Conservation (phyloP, 2,797 vertebrate genomes). For the Potorous gilbertii region DNA sequence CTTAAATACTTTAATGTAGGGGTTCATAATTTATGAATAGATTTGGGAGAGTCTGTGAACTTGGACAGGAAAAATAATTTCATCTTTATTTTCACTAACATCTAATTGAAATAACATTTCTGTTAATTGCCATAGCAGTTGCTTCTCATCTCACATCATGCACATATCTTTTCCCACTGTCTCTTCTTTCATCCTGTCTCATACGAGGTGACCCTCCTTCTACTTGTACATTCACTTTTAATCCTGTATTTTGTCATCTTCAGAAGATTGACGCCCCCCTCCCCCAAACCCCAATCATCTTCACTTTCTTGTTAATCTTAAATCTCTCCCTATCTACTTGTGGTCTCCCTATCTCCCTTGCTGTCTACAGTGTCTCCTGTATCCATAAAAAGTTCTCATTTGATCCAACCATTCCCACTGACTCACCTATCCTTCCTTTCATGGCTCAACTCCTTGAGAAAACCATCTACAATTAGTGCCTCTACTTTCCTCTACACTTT, state of each 20-base stretch:
- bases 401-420: not conserved
- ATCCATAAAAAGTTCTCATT: not conserved
- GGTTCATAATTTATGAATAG: not conserved
- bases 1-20: not conserved
- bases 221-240: not conserved
- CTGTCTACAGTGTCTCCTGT: not conserved
- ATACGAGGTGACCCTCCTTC: not conserved
- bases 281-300: not conserved
- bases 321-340: not conserved
- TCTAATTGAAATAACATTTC: not conserved
- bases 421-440: not conserved
- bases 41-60: not conserved
- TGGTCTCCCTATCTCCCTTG: not conserved
- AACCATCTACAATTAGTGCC: not conserved
- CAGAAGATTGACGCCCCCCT: not conserved
- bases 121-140: not conserved
- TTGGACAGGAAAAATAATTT: not conserved
- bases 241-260: not conserved
- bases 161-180: not conserved
- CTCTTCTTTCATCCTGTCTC: not conserved
- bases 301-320: not conserved
- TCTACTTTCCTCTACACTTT: not conserved
- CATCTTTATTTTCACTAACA: not conserved
- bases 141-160: not conserved
- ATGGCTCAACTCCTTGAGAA: not conserved